phyloP scores from a whole-genome alignment of 2,113 vertebrate genomes.

The Thinocorus orbignyianus region DNA sequence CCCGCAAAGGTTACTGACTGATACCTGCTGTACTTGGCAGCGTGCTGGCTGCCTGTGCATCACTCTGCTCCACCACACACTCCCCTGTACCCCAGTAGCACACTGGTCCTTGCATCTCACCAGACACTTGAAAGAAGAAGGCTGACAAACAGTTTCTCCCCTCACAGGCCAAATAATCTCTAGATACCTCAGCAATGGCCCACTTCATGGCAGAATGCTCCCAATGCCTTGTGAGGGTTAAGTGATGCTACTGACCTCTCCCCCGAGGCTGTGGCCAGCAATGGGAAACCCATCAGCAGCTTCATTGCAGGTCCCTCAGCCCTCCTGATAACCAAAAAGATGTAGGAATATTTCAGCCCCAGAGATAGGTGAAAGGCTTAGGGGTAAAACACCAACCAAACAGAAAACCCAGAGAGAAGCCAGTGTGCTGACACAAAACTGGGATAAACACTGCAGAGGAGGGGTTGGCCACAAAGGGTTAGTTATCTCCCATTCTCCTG shows the following conservation, averaged over 20 bases:
- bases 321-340: background rate
- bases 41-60: rapidly evolving
- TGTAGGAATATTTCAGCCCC: background rate
- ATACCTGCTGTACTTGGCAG: background rate
- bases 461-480: rapidly evolving
- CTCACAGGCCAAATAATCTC: background rate
- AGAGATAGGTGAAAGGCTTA: background rate
- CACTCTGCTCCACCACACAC: background rate
- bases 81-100: background rate
- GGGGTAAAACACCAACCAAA: background rate
- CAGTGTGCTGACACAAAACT: background rate
- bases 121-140: background rate
- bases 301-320: background rate
- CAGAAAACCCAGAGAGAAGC: background rate
- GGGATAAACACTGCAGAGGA: background rate
- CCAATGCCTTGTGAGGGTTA: background rate
- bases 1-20: background rate
- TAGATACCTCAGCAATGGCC: background rate
- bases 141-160: background rate
- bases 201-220: background rate
- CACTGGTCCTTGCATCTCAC: background rate
- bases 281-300: background rate
- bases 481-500: background rate
- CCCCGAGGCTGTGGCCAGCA: background rate
- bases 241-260: background rate